Evolutionary conservation across 2,888 invertebrate genomes (phyloP).

Genomic region (Anodontia alba): DNA sequence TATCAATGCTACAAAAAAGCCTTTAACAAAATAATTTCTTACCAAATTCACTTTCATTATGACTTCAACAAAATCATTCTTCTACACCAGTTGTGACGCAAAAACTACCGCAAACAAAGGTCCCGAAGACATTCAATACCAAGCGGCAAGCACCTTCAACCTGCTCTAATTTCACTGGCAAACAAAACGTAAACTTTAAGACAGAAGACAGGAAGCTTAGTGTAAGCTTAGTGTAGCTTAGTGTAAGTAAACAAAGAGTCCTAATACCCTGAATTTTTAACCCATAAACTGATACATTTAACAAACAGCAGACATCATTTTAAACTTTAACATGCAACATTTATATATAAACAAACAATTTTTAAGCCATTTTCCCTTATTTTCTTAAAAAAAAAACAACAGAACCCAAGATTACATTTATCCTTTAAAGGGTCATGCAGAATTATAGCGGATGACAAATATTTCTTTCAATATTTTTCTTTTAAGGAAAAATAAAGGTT

Average conservation of each 20-base stretch:
- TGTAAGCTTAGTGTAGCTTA: no score
- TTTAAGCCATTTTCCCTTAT: no score
- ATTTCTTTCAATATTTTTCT: neutral
- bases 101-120: conserved; percentile 14
- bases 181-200: neutral
- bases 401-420: no score
- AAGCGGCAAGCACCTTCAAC: conserved; percentile 11
- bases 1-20: no score
- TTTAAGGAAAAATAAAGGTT: neutral
- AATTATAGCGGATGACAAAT: neutral
- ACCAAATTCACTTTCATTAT: neutral
- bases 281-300: no score
- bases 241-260: no score
- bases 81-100: neutral
- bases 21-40: conserved; percentile 4
- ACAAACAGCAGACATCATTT: no score
- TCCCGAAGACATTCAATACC: neutral
- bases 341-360: no score
- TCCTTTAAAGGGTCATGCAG: neutral
- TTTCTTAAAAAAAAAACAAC: no score
- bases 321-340: no score
- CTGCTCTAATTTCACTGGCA: neutral
- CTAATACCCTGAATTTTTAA: no score
- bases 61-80: neutral
- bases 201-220: neutral